Percentiles rank a stretch among this genome's conserved stretches.
These are phyloP conservation scores for Otus sunia DNA, from an alignment of 2,113 vertebrate genomes.

Conservation along the genomic window DNA sequence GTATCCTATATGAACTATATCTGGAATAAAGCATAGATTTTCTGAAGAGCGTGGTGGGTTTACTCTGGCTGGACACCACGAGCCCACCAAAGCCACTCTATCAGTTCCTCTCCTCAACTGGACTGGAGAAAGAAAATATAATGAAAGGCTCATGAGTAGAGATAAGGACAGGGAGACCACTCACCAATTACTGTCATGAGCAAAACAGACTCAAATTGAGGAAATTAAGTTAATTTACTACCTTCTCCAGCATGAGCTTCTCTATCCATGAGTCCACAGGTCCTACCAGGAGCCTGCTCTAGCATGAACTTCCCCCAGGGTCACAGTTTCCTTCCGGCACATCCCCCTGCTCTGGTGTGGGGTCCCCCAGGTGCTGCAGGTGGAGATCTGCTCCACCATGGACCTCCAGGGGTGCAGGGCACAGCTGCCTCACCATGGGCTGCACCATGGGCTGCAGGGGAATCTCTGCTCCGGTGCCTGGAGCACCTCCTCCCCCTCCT, in stretches of 20 bases:
- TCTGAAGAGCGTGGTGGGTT: neutral
- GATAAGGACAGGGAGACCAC: neutral
- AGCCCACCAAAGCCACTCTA: neutral
- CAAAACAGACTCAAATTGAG: neutral
- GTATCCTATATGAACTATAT: neutral
- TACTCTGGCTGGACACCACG: neutral
- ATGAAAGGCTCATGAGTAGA: fast-evolving
- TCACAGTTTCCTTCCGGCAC: neutral
- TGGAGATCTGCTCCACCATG: neutral
- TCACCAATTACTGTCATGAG: neutral
- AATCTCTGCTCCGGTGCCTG: neutral
- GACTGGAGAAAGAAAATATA: neutral
- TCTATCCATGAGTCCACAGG: too few relatives aligned
- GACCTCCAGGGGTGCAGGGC: neutral
- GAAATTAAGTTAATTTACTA: neutral
- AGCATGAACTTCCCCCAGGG: fast-evolving
- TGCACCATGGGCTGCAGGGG: neutral
- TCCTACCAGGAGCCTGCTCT: neutral
- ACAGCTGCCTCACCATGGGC: neutral
- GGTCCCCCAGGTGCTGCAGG: neutral
- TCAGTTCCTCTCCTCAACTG: neutral
- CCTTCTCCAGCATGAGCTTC: neutral
- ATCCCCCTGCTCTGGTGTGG: neutral
- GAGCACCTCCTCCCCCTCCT: neutral
- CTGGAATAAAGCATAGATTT: neutral